Conservation (phyloP, 2,888 invertebrate species). For the Adineta ricciae region DNA sequence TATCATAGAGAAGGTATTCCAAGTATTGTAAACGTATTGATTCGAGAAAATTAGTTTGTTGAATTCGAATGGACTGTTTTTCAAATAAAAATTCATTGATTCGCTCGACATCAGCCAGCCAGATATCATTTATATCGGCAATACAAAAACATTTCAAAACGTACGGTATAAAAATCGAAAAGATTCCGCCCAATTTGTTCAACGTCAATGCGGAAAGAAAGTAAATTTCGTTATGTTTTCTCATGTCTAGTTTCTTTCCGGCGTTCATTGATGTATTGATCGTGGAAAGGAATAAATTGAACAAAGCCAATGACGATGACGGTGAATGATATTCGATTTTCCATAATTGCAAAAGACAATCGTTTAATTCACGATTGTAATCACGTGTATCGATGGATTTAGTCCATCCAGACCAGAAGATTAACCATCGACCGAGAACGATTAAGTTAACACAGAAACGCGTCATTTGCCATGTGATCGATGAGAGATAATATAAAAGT, state of each 20-base stretch:
- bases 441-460: background rate
- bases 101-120: background rate
- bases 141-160: background rate
- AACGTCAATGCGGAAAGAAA: background rate
- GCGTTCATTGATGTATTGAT: background rate
- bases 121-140: background rate
- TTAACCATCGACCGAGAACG: background rate
- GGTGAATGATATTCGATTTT: background rate
- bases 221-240: background rate
- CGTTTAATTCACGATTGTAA: conserved; percentile 1
- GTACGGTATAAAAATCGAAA: background rate
- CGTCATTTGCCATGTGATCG: background rate
- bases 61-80: background rate
- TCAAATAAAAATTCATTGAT: background rate
- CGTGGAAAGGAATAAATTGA: background rate
- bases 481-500: background rate
- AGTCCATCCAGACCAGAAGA: background rate
- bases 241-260: background rate
- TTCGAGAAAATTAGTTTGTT: background rate
- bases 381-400: background rate
- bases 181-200: background rate
- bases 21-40: background rate
- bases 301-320: background rate
- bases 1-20: background rate
- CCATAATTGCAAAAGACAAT: conserved; percentile 3